Percentiles rank a stretch among this genome's conserved stretches.
Conservation (phyloP, 2,797 vertebrate genomes). For the Squalus acanthias region DNA sequence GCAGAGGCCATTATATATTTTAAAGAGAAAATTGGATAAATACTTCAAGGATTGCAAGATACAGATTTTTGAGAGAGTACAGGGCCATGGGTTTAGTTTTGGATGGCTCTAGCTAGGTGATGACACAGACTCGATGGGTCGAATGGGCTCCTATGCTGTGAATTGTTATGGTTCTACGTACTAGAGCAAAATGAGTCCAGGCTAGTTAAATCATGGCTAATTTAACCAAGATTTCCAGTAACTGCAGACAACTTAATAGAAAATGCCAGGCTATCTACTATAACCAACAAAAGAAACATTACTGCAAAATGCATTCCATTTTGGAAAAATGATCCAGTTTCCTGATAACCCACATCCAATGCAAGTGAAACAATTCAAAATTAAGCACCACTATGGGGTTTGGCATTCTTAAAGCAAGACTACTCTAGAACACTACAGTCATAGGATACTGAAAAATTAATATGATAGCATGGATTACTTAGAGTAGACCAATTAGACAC, state of each 20-base stretch:
- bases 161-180: neutral
- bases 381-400: neutral
- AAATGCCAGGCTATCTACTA: neutral
- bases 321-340: neutral
- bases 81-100: neutral
- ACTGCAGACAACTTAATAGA: neutral
- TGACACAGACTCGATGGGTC: neutral
- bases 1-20: neutral
- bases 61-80: neutral
- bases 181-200: neutral
- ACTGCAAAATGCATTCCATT: neutral
- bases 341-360: neutral
- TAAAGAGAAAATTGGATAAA: neutral
- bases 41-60: neutral
- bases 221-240: neutral
- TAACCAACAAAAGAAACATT: neutral
- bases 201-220: neutral
- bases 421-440: neutral
- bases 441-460: neutral
- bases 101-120: neutral
- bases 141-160: neutral
- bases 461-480: too few species aligned
- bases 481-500: neutral
- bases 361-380: neutral
- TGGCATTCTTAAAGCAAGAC: neutral